phyloP scores from a whole-genome alignment of 2,113 vertebrate genomes.

The Anoura caudifer region DNA sequence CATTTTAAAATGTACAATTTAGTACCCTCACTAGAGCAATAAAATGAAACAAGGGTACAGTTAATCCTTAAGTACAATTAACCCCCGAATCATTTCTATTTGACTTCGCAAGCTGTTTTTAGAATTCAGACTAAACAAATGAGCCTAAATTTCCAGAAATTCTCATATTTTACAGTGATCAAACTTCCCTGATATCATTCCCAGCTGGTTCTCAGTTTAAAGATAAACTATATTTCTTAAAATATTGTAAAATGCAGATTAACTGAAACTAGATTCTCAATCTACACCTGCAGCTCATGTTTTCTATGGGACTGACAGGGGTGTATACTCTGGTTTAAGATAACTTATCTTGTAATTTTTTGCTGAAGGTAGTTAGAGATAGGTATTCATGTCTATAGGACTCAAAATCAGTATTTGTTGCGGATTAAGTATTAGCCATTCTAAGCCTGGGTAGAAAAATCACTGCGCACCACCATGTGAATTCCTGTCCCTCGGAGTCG shows the following conservation, averaged over 20 bases:
- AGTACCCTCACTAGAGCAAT: not conserved
- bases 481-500: not conserved
- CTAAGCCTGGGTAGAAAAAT: not conserved
- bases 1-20: not conserved
- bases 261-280: not conserved
- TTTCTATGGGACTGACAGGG: not conserved
- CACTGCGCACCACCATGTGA: not conserved
- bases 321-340: not conserved
- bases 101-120: not conserved
- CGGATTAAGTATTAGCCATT: not conserved
- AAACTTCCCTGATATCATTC: not conserved
- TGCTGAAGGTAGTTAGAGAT: not conserved
- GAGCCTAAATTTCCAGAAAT: not conserved
- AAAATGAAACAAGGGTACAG: not conserved
- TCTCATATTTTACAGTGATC: not conserved
- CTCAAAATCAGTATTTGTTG: not conserved
- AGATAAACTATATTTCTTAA: not conserved
- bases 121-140: not conserved
- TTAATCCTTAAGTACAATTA: not conserved
- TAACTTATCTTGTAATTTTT: conserved; percentile 1
- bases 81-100: conserved; percentile 2
- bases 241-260: not conserved
- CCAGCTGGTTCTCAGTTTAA: not conserved
- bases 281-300: not conserved
- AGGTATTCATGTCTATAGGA: not conserved